Percentiles rank a stretch among this genome's conserved stretches.
Conservation (phyloP, 1,140 invertebrate species). For the Diplogasteroides magnus region DNA sequence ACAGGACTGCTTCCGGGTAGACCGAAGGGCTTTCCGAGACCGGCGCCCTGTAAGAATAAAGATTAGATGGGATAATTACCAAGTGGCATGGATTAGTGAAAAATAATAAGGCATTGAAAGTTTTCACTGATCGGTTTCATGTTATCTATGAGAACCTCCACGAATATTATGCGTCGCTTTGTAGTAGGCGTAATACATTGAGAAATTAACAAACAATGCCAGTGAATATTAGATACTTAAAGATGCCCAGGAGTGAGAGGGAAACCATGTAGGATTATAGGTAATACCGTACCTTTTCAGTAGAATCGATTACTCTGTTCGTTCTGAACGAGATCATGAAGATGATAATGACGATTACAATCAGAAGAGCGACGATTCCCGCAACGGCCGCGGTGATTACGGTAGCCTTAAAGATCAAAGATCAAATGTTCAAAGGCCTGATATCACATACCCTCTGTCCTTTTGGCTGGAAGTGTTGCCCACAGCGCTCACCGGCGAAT, state of each 20-base stretch:
- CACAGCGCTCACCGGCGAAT: conserved; percentile 52
- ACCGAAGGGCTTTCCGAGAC: neutral
- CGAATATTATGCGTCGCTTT: too few species aligned
- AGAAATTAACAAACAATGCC: too few species aligned
- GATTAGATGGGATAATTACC: too few species aligned
- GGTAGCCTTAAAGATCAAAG: conserved; percentile 1
- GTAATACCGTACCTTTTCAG: conserved; percentile 13
- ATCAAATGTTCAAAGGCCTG: neutral
- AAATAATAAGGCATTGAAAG: too few species aligned
- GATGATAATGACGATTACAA: conserved; percentile 45
- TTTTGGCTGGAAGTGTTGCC: conserved; percentile 43
- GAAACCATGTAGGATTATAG: too few species aligned
- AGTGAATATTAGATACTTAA: too few species aligned
- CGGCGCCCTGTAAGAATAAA: neutral
- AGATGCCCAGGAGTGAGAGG: too few species aligned
- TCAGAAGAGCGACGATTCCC: conserved; percentile 35
- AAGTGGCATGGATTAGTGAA: too few species aligned
- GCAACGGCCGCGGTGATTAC: conserved; percentile 22
- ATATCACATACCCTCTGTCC: neutral
- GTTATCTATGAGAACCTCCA: too few species aligned
- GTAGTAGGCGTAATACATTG: too few species aligned
- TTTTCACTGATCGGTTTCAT: too few species aligned
- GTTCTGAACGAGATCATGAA: conserved; percentile 47
- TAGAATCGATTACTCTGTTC: conserved; percentile 27
- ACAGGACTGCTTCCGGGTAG: neutral